Evolutionary conservation across 2,888 invertebrate species (phyloP).

Genomic region (Ectemnius continuus): DNA sequence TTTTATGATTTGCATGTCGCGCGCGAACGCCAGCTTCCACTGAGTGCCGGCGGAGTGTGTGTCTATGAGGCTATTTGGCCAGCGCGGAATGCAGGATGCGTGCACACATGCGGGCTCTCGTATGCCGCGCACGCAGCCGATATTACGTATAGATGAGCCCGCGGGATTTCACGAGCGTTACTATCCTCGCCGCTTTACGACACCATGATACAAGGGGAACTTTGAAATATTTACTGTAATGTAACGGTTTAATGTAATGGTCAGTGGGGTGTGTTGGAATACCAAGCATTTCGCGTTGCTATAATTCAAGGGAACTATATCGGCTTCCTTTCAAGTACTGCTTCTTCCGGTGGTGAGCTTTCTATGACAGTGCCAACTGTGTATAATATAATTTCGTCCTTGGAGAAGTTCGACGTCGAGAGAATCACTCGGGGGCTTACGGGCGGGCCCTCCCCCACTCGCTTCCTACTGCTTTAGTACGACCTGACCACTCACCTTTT

Average conservation of each 20-base stretch:
- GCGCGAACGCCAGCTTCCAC: conserved; percentile 20
- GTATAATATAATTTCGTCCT: no score
- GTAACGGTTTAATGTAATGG: no score
- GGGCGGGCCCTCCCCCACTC: no score
- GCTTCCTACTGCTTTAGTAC: not conserved
- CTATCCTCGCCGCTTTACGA: no score
- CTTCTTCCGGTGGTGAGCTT: not conserved
- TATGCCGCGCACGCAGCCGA: conserved; percentile 18
- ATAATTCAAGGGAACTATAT: no score
- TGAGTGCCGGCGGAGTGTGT: conserved; percentile 11
- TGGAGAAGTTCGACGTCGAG: no score
- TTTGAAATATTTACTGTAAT: no score
- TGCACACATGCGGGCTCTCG: conserved; percentile 33
- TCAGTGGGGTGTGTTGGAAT: no score
- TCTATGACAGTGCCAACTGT: no score
- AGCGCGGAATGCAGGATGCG: conserved; percentile 47
- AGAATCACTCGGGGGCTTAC: no score
- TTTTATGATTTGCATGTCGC: conserved; percentile 57
- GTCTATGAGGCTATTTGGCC: conserved; percentile 24
- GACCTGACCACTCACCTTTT: conserved; percentile 25
- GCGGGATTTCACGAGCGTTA: not conserved
- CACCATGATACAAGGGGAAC: no score
- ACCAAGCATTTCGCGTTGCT: no score
- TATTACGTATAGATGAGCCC: conserved; percentile 1
- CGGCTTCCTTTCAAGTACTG: not conserved